Base-by-base conservation (phyloP, 2,113 vertebrate genomes). In the Pimephales promelas region DNA sequence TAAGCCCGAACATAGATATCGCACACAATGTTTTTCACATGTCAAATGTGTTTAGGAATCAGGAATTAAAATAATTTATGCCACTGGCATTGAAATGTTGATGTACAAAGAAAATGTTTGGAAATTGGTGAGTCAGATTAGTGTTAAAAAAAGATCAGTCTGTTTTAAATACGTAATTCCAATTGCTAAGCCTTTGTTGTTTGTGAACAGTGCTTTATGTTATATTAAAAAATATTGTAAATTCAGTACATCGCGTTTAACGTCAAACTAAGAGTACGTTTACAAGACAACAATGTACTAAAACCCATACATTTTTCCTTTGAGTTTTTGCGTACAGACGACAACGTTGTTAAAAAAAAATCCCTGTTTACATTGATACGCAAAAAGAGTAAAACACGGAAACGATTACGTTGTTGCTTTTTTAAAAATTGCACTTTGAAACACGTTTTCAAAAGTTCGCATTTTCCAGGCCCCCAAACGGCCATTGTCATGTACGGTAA, bases 1-100 rank as follows among this genome's bases (percentile, higher is more conserved):
- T 73, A 77, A 79, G 73, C 57, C n/a, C 4, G 72, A 13, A 78
- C 61, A 74, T 40, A 71, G 7, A 61, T 40, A 82, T 75, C 11
- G 70, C 49, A 77, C 43, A 74, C 2, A n/a, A 36, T 81, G 54
- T 81, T 76, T 79, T 81, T 84, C 52, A 71, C 43, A 80, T 28
- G 62, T 74, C 34, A 72, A 43, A 77, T 52, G 34, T 68, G 57
- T 36, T 26, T 74, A n/a, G 56, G 36, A 56, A 79, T 26, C 11
- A 2, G 20, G 9, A 79, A 40, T 45, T n/a, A n/a, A 71, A 57
- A 18, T 22, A 8, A 59, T 49, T 49, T 79, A 14, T 49, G 43
- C 2, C 3, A 4, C 43, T 31, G 9, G 3, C 59, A 22, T 28
- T 66, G 18, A 64, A 79, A 45, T 45, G 34, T 40, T 68, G 14